These are phyloP conservation scores for Tamias sibiricus DNA, from an alignment of 2,113 vertebrate genomes.

Conservation along the genomic window DNA sequence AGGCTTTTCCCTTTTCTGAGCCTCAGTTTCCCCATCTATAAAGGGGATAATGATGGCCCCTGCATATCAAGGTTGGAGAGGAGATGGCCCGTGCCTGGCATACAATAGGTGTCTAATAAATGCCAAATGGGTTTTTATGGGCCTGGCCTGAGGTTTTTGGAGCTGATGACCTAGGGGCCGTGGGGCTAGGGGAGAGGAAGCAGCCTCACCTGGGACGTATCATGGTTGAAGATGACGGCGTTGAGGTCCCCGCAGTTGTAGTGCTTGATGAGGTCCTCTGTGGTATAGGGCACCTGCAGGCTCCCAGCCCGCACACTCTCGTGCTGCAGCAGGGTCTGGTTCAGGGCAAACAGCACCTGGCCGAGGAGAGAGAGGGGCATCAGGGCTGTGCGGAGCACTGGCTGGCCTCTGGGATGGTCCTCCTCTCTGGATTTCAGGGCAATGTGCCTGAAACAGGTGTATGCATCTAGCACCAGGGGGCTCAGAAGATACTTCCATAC, in stretches of 20 bases:
- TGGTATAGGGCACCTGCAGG: constrained; percentile 91
- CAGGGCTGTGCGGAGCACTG: neutral
- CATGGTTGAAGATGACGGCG: constrained; percentile 93
- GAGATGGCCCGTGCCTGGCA: neutral
- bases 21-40: neutral
- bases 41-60: neutral
- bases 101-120: neutral
- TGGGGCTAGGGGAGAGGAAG: neutral
- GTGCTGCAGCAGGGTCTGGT: constrained; percentile 93
- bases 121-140: neutral
- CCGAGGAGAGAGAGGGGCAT: constrained; percentile 48
- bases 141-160: neutral
- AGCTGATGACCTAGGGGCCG: neutral
- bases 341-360: constrained; percentile 94
- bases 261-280: constrained; percentile 94
- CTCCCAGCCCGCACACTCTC: constrained; percentile 92
- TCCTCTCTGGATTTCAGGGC: neutral
- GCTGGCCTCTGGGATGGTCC: neutral
- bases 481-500: rapidly evolving
- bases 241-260: constrained; percentile 95
- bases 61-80: neutral
- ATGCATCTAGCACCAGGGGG: neutral
- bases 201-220: constrained; percentile 91
- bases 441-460: neutral
- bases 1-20: neutral